Base-by-base conservation (phyloP, 2,113 vertebrate species). In the Oxygymnocypris stewartii region DNA sequence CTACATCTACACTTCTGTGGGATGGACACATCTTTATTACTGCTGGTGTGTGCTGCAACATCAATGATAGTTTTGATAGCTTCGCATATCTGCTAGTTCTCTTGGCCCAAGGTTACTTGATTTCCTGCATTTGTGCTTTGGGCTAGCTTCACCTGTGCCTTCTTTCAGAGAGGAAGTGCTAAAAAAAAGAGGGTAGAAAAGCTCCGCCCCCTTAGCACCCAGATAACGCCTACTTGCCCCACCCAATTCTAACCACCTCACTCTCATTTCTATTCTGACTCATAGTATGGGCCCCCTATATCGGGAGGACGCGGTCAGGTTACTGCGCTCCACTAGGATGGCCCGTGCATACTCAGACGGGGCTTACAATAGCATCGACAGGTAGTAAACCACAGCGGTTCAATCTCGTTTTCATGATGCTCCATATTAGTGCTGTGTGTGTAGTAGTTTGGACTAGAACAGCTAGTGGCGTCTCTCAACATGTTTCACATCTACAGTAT, bases 231-330 rank as follows among this genome's bases (percentile, higher is more conserved):
- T 5, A 23, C 42, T 49, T 82, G 13, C 7, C 25, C 7, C 59
- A 44, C 23, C 25, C n/a, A 23, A 13, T 1, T 49, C 63, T 78
- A 78, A 78, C 80, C 18, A 23, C 20, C n/a, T 47, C 47, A 57
- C 47, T 74, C 47, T 85, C 35, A 59, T 35, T 84, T 49, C 42
- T 69, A 31, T 75, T 63, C 57, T 91, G 85, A 71, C 42, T 25
- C 74, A 37, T 85, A 83, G 93, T 94, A 91, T 96, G 91, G 95
- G 95, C 90, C 96, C 97, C 47, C 91, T 97, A 2, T 96, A 95
- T 93, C 96, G 95, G 25, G 96, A 97, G 91, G 96, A 97, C 16
- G 97, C 96, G 18, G 93, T 98, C 91, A 94, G 95, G 90, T 93
- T 97, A 35, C 95, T 98, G 80, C 93, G 92, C 84, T 96, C 95